phyloP scores from a whole-genome alignment of 2,113 vertebrate genomes.

The Toxostoma redivivum region DNA sequence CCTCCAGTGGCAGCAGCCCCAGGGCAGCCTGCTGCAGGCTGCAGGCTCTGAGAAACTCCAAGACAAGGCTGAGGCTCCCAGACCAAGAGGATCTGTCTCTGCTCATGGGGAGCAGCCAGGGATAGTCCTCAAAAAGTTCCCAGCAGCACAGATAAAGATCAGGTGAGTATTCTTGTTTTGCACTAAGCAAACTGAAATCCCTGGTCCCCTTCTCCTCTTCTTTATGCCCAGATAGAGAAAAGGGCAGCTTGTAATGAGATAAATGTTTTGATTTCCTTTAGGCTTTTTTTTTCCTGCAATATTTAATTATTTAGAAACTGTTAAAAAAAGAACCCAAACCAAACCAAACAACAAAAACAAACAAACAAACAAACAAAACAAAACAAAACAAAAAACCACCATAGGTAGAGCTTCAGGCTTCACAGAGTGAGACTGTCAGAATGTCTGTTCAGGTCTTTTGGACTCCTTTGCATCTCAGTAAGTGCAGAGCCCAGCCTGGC shows the following conservation, averaged over 20 bases:
- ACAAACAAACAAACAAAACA: too few species aligned
- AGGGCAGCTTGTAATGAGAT: neutral
- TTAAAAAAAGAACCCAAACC: neutral
- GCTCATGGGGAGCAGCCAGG: rapidly evolving
- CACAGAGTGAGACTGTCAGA: neutral
- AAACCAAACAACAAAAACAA: neutral
- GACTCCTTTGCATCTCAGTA: neutral
- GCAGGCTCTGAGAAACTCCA: neutral
- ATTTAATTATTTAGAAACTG: neutral
- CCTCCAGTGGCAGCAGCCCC: neutral
- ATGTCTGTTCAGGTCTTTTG: neutral
- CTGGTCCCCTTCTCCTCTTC: neutral
- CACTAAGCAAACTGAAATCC: neutral
- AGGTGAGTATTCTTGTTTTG: neutral
- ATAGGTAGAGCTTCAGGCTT: neutral
- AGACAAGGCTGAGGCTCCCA: neutral
- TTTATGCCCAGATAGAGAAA: neutral
- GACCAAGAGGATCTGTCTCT: neutral
- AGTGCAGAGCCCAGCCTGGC: neutral
- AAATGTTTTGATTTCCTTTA: neutral
- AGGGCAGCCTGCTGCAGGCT: neutral
- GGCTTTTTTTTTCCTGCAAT: rapidly evolving
- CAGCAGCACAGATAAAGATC: neutral
- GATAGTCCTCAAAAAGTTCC: neutral
- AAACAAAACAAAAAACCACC: neutral